Evolutionary conservation across 2,113 vertebrate genomes (phyloP).

Genomic region (Micronycteris hirsuta): DNA sequence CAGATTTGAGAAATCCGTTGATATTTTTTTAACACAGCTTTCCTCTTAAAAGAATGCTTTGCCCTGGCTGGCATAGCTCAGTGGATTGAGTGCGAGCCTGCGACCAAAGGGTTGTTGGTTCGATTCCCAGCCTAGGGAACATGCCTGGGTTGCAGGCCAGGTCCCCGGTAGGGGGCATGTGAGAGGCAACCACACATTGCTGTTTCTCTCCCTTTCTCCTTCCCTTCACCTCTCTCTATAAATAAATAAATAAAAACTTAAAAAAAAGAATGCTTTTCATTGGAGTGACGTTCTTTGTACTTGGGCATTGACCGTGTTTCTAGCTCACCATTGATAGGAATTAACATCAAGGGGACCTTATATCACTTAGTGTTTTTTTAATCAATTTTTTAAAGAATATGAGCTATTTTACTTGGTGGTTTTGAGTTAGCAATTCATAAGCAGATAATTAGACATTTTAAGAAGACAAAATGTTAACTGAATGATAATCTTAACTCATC

Average conservation of each 20-base stretch:
- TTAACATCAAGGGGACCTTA: neutral
- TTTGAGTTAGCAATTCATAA: constrained; percentile 16
- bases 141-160: no score
- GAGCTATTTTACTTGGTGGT: neutral
- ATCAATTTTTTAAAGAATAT: neutral
- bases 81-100: no score
- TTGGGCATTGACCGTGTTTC: neutral
- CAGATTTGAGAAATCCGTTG: neutral
- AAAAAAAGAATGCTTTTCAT: neutral
- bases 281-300: neutral
- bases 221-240: no score
- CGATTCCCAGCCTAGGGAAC: no score
- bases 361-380: neutral
- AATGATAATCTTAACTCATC: neutral
- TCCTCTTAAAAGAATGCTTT: neutral
- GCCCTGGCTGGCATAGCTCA: no score
- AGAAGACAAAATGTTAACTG: neutral
- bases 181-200: no score
- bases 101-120: no score
- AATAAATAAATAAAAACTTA: no score
- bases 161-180: no score
- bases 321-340: neutral
- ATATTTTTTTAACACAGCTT: neutral
- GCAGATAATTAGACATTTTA: neutral
- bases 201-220: no score